These are phyloP conservation scores for Oncorhynchus nerka DNA, from an alignment of 2,113 vertebrate species.

Conservation along the genomic window DNA sequence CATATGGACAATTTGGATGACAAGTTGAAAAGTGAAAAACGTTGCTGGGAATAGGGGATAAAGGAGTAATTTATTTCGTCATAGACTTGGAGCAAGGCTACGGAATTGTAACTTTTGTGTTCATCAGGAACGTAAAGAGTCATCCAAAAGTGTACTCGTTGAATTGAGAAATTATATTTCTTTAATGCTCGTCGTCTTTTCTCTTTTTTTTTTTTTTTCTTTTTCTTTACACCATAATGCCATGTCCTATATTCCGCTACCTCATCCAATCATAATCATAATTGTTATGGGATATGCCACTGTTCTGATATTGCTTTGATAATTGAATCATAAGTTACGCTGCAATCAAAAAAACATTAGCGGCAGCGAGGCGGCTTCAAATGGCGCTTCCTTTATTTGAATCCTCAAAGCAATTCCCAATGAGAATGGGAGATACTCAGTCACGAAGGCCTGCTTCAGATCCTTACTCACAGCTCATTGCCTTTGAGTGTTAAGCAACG, in stretches of 20 bases:
- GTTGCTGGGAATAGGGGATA: neutral
- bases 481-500: neutral
- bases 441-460: neutral
- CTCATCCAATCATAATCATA: conserved; percentile 25
- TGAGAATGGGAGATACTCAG: neutral
- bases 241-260: neutral
- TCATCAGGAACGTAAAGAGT: neutral
- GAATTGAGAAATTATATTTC: neutral
- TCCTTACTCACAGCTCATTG: neutral
- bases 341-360: conserved; percentile 32
- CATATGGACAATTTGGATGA: conserved; percentile 11
- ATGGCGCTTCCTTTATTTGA: conserved; percentile 4
- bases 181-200: neutral
- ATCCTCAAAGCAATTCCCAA: conserved; percentile 2
- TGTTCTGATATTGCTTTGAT: conserved; percentile 32
- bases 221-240: neutral
- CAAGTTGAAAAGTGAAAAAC: conserved; percentile 4
- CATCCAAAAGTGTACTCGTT: neutral
- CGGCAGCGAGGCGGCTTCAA: neutral
- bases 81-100: neutral
- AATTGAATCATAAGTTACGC: conserved; percentile 33
- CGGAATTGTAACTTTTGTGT: neutral
- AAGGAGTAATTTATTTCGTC: neutral
- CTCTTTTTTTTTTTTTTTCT: neutral
- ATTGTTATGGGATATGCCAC: conserved; percentile 27